These are phyloP conservation scores for Caenorhabditis zanzibari DNA, from an alignment of 2,888 invertebrate genomes.

Conservation along the genomic window DNA sequence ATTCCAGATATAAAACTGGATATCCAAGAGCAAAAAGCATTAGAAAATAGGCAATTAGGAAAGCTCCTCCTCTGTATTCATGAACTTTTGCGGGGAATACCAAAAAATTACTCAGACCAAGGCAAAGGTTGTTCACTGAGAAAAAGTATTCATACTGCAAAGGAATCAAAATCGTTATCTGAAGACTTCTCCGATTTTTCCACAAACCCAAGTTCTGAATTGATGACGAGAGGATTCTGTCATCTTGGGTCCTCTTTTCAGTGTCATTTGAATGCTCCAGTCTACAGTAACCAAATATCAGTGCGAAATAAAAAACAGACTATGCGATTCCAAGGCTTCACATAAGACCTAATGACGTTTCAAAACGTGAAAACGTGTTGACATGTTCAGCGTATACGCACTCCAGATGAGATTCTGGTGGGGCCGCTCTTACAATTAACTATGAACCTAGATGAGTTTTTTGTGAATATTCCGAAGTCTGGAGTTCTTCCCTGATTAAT, in stretches of 20 bases:
- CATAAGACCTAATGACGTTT: too few relatives aligned
- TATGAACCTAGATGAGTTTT: too few relatives aligned
- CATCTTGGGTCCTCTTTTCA: not conserved
- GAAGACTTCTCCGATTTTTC: not conserved
- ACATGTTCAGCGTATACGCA: too few relatives aligned
- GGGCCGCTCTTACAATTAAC: too few relatives aligned
- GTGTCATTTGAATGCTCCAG: not conserved
- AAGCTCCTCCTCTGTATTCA: conserved; percentile 36
- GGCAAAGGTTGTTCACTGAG: conserved; percentile 25
- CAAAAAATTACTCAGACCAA: conserved; percentile 28
- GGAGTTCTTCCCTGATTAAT: too few relatives aligned
- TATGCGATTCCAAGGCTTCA: too few relatives aligned
- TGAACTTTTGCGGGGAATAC: conserved; percentile 27
- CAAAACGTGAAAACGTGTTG: too few relatives aligned
- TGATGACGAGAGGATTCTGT: not conserved
- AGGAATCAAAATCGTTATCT: too few relatives aligned
- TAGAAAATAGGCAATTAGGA: conserved; percentile 9
- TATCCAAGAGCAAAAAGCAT: conserved; percentile 15
- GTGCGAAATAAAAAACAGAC: too few relatives aligned
- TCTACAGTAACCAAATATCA: not conserved
- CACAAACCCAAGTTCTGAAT: conserved; percentile 4
- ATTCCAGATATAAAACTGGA: conserved; percentile 30
- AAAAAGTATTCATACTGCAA: conserved; percentile 37
- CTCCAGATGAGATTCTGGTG: too few relatives aligned
- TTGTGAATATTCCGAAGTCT: too few relatives aligned